These are phyloP conservation scores for Drosophila rufa DNA, from an alignment of 1,140 invertebrate species.

Conservation along the genomic window DNA sequence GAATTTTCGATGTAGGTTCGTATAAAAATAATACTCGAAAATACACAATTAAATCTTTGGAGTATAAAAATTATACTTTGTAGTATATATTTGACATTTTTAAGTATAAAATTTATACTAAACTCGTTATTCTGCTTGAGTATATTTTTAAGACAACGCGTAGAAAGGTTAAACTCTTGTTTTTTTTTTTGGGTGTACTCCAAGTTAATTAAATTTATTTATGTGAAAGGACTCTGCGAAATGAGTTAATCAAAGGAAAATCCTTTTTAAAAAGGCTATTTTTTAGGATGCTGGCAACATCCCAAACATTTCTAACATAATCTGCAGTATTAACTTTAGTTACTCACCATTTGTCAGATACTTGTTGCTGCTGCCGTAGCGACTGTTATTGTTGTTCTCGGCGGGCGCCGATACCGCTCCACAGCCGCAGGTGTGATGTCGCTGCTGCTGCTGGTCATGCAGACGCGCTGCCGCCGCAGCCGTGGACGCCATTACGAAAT, in stretches of 20 bases:
- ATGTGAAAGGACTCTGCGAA: background rate
- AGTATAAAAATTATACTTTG: no score
- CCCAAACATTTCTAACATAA: background rate
- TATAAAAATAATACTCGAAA: no score
- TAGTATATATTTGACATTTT: no score
- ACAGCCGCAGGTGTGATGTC: conserved; percentile 62
- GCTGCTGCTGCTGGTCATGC: conserved; percentile 57
- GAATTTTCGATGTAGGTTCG: no score
- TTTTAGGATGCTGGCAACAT: background rate
- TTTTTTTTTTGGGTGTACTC: no score
- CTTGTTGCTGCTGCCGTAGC: conserved; percentile 61
- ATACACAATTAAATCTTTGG: no score
- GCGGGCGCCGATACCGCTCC: conserved; percentile 51
- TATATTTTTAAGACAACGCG: no score
- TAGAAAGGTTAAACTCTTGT: no score
- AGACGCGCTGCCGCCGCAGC: conserved; percentile 43
- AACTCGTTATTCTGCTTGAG: no score
- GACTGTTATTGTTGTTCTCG: conserved; percentile 58
- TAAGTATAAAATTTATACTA: no score
- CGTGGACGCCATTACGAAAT: conserved; percentile 56
- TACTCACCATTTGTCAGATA: conserved; percentile 73
- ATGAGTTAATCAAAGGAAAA: no score
- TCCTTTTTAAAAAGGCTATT: no score
- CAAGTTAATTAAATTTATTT: background rate
- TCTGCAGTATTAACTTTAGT: background rate